Conservation (phyloP, 1,140 invertebrate species). For the Oreohelix idahoensis region DNA sequence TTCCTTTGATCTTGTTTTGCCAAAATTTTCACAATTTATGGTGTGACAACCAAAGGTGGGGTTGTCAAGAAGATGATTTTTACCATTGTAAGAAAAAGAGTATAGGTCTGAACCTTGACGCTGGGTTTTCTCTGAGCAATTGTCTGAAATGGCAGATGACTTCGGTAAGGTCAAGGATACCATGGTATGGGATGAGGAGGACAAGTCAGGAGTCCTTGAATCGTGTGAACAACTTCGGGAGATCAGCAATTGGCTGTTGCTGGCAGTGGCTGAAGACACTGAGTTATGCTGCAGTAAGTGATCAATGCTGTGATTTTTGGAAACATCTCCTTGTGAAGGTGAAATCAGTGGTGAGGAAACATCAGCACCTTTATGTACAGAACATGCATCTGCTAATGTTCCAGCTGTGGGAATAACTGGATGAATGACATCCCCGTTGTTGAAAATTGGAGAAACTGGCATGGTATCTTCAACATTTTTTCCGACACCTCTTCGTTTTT, state of each 20-base stretch:
- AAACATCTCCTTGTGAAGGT: not conserved
- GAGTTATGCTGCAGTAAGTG: slow-evolving; percentile 13
- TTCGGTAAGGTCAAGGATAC: not conserved
- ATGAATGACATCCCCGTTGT: not conserved
- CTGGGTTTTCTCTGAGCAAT: not conserved
- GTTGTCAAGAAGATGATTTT: not conserved
- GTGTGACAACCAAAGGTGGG: not conserved
- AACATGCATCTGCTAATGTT: not conserved
- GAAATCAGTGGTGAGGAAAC: too few relatives aligned
- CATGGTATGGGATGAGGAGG: not conserved
- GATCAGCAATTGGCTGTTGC: not conserved
- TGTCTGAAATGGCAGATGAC: not conserved
- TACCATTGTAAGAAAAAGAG: not conserved
- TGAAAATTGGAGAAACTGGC: not conserved
- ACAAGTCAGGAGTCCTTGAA: not conserved
- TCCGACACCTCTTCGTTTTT: slow-evolving; percentile 27
- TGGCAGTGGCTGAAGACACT: not conserved
- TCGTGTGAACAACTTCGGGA: not conserved
- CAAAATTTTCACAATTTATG: not conserved
- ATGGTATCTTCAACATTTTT: slow-evolving; percentile 2
- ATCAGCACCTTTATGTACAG: not conserved
- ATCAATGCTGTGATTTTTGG: slow-evolving; percentile 22
- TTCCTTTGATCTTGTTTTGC: not conserved
- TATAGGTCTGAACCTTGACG: not conserved
- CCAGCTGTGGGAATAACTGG: not conserved